Conservation (phyloP, 1,140 invertebrate genomes). For the Arctopsyche grandis region DNA sequence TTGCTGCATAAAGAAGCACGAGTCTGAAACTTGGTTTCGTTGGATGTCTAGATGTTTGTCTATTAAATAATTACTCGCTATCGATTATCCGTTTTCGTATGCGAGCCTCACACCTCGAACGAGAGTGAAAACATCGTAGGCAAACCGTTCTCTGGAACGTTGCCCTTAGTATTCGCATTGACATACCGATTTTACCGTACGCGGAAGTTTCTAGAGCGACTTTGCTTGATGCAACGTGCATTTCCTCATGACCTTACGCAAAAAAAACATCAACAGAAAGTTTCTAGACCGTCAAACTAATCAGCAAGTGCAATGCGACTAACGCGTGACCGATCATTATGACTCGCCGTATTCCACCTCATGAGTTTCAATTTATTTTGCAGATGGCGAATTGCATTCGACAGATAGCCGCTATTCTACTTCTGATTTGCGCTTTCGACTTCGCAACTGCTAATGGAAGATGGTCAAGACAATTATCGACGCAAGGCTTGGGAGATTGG, state of each 20-base stretch:
- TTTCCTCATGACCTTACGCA: conserved; percentile 33
- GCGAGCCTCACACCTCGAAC: not conserved
- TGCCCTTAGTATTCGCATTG: conserved; percentile 15
- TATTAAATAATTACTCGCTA: too few species aligned
- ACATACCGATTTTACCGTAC: not conserved
- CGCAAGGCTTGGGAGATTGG: conserved; percentile 46
- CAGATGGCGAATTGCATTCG: conserved; percentile 24
- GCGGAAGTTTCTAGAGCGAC: not conserved
- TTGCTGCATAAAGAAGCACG: too few species aligned
- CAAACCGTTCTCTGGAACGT: conserved; percentile 15
- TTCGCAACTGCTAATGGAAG: conserved; percentile 23
- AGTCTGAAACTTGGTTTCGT: too few species aligned
- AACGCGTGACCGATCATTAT: too few species aligned
- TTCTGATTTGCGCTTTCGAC: conserved; percentile 23
- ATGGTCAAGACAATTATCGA: conserved; percentile 50
- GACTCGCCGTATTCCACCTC: not conserved
- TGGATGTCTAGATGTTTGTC: too few species aligned
- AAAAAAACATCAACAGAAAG: conserved; percentile 1
- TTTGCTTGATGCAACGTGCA: not conserved
- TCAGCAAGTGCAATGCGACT: not conserved
- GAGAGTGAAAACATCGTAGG: conserved; percentile 28
- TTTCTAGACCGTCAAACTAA: not conserved
- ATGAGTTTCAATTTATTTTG: conserved; percentile 14
- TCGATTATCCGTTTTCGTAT: not conserved
- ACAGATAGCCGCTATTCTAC: not conserved